Evolutionary conservation across 1,140 invertebrate species (phyloP).

Genomic region (Leptinotarsa undecemlineata): DNA sequence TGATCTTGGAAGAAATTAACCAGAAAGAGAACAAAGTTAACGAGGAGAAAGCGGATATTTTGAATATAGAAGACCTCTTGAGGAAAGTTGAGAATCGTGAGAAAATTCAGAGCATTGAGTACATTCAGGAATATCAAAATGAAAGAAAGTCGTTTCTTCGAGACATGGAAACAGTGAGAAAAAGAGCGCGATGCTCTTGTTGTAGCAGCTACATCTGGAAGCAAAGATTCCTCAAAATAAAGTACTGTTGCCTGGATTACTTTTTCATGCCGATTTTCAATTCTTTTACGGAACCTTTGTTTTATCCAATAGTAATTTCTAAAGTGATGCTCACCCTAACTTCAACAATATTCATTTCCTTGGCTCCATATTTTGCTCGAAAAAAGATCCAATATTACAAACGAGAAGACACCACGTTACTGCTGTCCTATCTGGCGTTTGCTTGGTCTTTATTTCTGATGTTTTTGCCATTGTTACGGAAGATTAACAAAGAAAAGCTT

Average conservation of each 20-base stretch:
- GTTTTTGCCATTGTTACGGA: slow-evolving; percentile 38
- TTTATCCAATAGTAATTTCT: slow-evolving; percentile 40
- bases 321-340: slow-evolving; percentile 33
- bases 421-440: slow-evolving; percentile 44
- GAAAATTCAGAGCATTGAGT: slow-evolving; percentile 34
- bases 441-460: slow-evolving; percentile 46
- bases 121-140: slow-evolving; percentile 33
- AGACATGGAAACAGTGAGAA: slow-evolving; percentile 32
- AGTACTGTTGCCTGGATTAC: slow-evolving; percentile 35
- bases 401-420: slow-evolving; percentile 38
- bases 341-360: slow-evolving; percentile 34
- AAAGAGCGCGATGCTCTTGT: slow-evolving; percentile 29
- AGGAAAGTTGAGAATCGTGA: neutral
- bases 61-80: slow-evolving; percentile 18
- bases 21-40: slow-evolving; percentile 15
- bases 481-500: slow-evolving; percentile 33
- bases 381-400: slow-evolving; percentile 29
- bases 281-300: slow-evolving; percentile 36
- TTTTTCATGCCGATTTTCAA: slow-evolving; percentile 35
- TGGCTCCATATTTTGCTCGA: slow-evolving; percentile 36
- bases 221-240: slow-evolving; percentile 30
- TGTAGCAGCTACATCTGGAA: slow-evolving; percentile 41
- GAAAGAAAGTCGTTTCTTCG: slow-evolving; percentile 21
- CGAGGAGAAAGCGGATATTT: neutral
- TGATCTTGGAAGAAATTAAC: slow-evolving; percentile 41